Percentiles rank a stretch among this genome's conserved stretches.
phyloP scores from a whole-genome alignment of 2,797 vertebrate species.

The Phaenicophaeus curvirostris region DNA sequence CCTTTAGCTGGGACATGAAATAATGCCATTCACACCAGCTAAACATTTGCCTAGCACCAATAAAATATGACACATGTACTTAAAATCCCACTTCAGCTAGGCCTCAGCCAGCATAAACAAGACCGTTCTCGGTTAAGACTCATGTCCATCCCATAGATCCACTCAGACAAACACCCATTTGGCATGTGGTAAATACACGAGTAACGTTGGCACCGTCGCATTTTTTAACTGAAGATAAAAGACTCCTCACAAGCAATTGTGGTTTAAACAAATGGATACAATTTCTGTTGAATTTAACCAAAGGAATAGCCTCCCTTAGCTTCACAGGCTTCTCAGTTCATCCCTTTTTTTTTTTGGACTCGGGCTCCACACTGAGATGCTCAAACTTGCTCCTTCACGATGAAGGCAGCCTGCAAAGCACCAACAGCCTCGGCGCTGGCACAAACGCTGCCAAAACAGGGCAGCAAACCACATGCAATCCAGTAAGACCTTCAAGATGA shows the following conservation, averaged over 20 bases:
- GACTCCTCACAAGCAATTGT: neutral
- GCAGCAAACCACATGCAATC: neutral
- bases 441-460: neutral
- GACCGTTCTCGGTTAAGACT: neutral
- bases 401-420: neutral
- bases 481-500: fast-evolving
- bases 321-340: neutral
- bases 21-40: neutral
- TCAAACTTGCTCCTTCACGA: neutral
- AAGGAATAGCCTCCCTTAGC: neutral
- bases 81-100: neutral
- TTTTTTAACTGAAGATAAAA: neutral
- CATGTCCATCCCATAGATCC: neutral
- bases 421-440: fast-evolving
- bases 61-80: neutral
- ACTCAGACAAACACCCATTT: neutral
- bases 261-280: neutral
- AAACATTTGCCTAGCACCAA: neutral
- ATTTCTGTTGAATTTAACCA: neutral
- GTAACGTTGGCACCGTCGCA: fast-evolving
- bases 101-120: neutral
- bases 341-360: neutral
- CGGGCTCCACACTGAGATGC: neutral
- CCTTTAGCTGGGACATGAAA: neutral
- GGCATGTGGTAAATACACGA: fast-evolving